Evolutionary conservation across 2,113 vertebrate genomes (phyloP), one percentile per base, ranked within the genome.

Genomic region (Pithys albifrons): DNA sequence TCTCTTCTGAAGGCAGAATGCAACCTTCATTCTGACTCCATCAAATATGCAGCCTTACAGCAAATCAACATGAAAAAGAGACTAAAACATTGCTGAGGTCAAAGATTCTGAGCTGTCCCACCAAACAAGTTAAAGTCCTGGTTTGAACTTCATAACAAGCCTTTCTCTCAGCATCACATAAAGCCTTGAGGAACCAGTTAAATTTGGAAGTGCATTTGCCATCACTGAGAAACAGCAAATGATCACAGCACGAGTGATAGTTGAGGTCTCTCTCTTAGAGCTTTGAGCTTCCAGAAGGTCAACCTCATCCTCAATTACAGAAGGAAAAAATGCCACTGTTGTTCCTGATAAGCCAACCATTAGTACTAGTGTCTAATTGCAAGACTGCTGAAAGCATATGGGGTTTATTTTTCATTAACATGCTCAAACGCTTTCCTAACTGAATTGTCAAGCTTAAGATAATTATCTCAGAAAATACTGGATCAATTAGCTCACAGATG

Each of bases 301-400:
- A 70, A n/a, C 43, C 58, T 83, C 2, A 5, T 71, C 55, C 43
- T 93, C 76, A 92, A 58, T 66, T 95, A 67, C 1, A 81, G 54
- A 77, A 39, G 31, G 22, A 78, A 88, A 86, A 95, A 81, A 61
- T 77, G 61, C 70, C 45, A 25, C 65, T 70, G 43, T 86, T 95
- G 84, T 48, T 93, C 75, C 48, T 84, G 86, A 84, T 92, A 95
- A 94, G 48, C 65, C 86, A 95, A 43, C 64, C 93, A 74, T 70
- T 62, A 86, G 65, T 41, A 74, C 61, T 71, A 55, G 72, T 77
- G 86, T 69, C 59, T 91, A 88, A 93, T 41, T 88, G 62, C 41
- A 46, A 45, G 58, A 37, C 19, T 35, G 54, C 15, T 87, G 83
- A 91, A 95, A 87, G 45, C 61, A 64, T 37, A 74, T 41, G 33